Base-by-base conservation (phyloP, 2,113 vertebrate species). In the Dryoscopus gambensis region DNA sequence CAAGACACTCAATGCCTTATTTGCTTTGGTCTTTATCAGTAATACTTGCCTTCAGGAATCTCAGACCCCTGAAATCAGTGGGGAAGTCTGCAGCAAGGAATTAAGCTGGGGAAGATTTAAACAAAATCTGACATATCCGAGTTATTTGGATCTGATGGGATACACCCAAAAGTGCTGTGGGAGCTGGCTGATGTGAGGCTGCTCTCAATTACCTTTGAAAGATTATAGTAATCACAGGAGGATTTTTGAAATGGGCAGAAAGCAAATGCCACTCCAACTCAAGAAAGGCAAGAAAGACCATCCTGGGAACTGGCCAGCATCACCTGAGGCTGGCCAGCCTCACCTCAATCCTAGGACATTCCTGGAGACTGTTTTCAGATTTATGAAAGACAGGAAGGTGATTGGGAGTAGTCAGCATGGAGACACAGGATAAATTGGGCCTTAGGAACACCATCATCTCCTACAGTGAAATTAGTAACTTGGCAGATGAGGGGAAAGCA, bases 121-220 rank as follows among this genome's bases (percentile, higher is more conserved):
- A 70, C 10, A 49, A 88, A 78, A 49, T 44, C n/a, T 2, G 0
- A 39, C 10, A 28, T 35, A 60, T 2, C 2, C 0, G 1, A 56
- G 12, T 55, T 56, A 27, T 5, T 56, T 2, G 17, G 9, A 60
- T 53, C 6, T n/a, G 22, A 25, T 49, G 12, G 35, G 8, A 9
- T 37, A 31, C 17, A 42, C 8, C 19, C 8, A 15, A 37, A 67
- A 68, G 5, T 53, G 37, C 12, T 75, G 21, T 63, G 19, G 14
- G 25, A 84, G 9, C 21, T 83, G 24, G 7, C 21, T 53, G 42
- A 53, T 30, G 11, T 59, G 20, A 79, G 20, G 15, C 4, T 68
- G 6, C n/a, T 81, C 13, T 73, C 17, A 28, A 28, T 39, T 52
- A 70, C 79, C 33, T 37, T 63, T 67, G 47, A 53, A 86, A 71